A percentile compares a stretch with the other conserved stretches of the same genome.
Evolutionary conservation across 2,113 vertebrate species (phyloP).

Genomic region (Cyanistes caeruleus): DNA sequence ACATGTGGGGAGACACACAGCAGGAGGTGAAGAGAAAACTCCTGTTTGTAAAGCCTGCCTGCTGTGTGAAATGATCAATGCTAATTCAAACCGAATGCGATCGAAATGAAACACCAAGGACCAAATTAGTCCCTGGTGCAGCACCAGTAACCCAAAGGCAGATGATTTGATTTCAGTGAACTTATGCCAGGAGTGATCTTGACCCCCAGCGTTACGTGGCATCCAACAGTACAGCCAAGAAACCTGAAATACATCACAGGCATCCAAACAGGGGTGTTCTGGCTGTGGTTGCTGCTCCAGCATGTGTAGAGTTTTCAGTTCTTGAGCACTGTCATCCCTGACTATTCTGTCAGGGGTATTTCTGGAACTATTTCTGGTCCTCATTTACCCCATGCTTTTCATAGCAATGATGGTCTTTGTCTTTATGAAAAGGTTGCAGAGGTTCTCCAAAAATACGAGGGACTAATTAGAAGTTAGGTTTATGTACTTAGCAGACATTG

Average conservation of each 20-base stretch:
- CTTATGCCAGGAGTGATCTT: background rate
- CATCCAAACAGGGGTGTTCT: background rate
- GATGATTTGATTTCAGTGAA: slow-evolving; percentile 1
- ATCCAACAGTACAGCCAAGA: background rate
- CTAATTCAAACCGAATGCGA: background rate
- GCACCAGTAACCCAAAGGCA: slow-evolving; percentile 6
- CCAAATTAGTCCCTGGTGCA: background rate
- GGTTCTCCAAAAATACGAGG: background rate
- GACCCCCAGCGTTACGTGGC: fast-evolving
- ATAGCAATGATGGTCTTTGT: background rate
- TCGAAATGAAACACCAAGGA: background rate
- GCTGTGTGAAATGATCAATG: slow-evolving; percentile 25
- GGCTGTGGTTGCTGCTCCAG: background rate
- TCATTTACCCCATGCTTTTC: background rate
- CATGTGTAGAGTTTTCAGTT: background rate
- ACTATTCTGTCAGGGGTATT: no score
- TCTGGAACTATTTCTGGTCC: background rate
- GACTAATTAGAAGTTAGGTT: background rate
- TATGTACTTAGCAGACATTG: background rate
- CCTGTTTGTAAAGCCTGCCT: slow-evolving; percentile 10
- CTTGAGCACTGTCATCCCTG: background rate
- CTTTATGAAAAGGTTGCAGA: background rate
- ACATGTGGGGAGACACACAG: background rate
- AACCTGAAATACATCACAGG: background rate
- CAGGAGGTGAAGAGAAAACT: background rate